These are phyloP conservation scores for Heliconius himera DNA, from an alignment of 1,140 invertebrate species.

Conservation along the genomic window DNA sequence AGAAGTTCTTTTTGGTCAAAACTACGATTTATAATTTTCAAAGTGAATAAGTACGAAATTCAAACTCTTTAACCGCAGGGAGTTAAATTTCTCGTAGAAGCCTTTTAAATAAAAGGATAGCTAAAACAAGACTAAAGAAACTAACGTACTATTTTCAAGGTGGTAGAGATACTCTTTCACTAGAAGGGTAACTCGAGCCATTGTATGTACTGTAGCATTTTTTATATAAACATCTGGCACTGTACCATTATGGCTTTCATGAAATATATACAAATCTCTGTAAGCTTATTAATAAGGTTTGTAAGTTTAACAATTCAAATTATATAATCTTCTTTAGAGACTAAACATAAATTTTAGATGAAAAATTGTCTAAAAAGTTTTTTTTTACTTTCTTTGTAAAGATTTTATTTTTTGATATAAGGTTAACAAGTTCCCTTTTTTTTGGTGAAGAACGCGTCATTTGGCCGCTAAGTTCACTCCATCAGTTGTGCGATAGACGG, in stretches of 20 bases:
- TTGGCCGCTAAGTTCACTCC: no score
- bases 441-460: no score
- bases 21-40: not conserved
- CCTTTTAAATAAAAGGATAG: not conserved
- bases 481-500: no score
- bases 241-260: no score
- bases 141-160: not conserved
- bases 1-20: not conserved
- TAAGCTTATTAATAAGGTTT: not conserved
- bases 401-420: no score
- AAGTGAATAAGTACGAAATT: not conserved
- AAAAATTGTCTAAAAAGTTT: no score
- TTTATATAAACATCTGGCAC: not conserved
- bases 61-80: not conserved
- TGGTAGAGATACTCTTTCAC: not conserved
- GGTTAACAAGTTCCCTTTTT: no score
- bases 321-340: slow-evolving; percentile 1
- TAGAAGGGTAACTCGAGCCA: not conserved
- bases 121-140: not conserved
- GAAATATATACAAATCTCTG: not conserved
- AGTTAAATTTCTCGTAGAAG: slow-evolving; percentile 1
- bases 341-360: no score
- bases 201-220: no score
- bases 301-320: slow-evolving; percentile 3
- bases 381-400: no score